Evolutionary conservation across 64 coral and sea anemone species (phyloP).

Genomic region (Exaiptasia diaphana): DNA sequence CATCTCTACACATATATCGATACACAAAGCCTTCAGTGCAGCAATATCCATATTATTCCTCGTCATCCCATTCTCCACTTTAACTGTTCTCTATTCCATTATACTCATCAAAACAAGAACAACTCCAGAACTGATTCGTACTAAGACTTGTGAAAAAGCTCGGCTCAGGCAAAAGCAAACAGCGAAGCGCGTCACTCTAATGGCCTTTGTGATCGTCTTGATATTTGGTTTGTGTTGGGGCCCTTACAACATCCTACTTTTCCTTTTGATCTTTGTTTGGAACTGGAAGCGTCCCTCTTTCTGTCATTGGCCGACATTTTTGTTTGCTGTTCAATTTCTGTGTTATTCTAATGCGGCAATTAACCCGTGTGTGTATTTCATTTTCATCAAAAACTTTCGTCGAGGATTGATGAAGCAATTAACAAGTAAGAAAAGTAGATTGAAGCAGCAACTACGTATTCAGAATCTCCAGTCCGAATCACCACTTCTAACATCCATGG

Average conservation of each 20-base stretch:
- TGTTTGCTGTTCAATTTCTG: slow-evolving; percentile 9
- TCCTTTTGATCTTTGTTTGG: slow-evolving; percentile 14
- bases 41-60: slow-evolving; percentile 3
- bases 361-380: slow-evolving; percentile 39
- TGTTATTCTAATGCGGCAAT: slow-evolving; percentile 14
- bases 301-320: background rate
- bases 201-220: slow-evolving; percentile 12
- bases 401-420: background rate
- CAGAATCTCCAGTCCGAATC: background rate
- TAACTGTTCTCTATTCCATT: slow-evolving; percentile 10
- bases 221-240: slow-evolving; percentile 8
- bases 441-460: background rate
- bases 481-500: background rate
- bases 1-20: background rate
- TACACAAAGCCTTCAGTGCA: background rate
- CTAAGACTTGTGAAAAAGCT: background rate
- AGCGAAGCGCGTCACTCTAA: background rate
- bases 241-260: background rate
- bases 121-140: background rate
- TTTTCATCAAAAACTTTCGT: slow-evolving; percentile 25
- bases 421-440: background rate
- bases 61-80: background rate
- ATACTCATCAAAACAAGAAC: slow-evolving; percentile 10
- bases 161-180: slow-evolving; percentile 2
- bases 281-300: background rate